Base-by-base conservation (phyloP, 23 tunicate species). In the Trididemnum nubilum region DNA sequence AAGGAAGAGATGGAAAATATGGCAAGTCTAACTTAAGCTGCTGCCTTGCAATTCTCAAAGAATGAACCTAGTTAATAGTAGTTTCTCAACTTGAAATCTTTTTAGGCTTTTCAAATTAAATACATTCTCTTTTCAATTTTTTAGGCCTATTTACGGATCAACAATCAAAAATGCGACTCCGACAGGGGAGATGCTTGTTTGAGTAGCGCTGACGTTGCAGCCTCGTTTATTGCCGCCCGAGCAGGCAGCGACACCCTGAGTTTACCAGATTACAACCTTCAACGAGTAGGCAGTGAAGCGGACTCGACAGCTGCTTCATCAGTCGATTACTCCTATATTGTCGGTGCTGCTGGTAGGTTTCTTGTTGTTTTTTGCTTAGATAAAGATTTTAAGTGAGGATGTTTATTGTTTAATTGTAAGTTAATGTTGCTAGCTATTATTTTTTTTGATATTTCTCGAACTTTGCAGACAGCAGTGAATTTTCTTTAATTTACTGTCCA, bases 111-210 rank as follows among this genome's bases (percentile, higher is more conserved):
- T n/a, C n/a, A n/a, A n/a, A n/a, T n/a, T n/a, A n/a, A n/a, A n/a
- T n/a, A n/a, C n/a, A n/a, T n/a, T n/a, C n/a, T n/a, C 54, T 44
- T 9, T 44, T 44, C 15, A 9, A 44, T 44, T 44, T 61, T 73
- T 23, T 82, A 90, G 95, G 77, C 81, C 33, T 38, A 63, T 30
- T 59, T 90, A 0, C 4, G 22, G 31, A 28, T 91, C 52, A 80
- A 91, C 87, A 91, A 77, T 71, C 90, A 85, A 63, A 83, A 85
- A 61, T 91, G 97, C 80, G 28, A 65, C 22, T 64, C 64, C 34
- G 44, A 25, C 1, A 51, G 23, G 9, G 67, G 69, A 2, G 57
- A 37, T 1, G 67, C 84, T 33, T 76, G 83, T 60, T 29, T 61
- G 22, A 34, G 24, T 24, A 71, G 86, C 15, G 39, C 85, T 18